Percentiles rank a stretch among this genome's conserved stretches.
Conservation (phyloP, 2,888 invertebrate species). For the Xanthia togata region DNA sequence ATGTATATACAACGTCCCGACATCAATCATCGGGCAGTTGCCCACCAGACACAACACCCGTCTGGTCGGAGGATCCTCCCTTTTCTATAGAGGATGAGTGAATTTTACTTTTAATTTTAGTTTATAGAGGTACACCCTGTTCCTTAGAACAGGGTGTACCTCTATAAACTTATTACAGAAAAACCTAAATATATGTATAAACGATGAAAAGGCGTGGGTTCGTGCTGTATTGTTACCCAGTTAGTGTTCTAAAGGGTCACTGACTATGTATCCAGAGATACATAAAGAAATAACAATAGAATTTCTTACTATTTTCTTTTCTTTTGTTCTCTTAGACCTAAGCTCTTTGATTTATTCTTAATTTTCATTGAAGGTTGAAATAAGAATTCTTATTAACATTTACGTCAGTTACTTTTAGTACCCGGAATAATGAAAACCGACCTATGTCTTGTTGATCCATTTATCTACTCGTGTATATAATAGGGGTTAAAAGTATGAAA, state of each 20-base stretch:
- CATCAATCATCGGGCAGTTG: too few relatives aligned
- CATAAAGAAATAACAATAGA: slow-evolving; percentile 2
- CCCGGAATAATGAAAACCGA: slow-evolving; percentile 28
- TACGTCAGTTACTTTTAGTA: slow-evolving; percentile 21
- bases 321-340: neutral
- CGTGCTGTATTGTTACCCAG: neutral
- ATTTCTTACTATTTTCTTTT: neutral
- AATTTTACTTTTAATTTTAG: too few relatives aligned
- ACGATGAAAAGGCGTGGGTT: neutral
- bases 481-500: too few relatives aligned
- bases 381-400: slow-evolving; percentile 28
- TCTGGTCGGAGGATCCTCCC: too few relatives aligned
- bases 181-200: neutral
- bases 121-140: too few relatives aligned
- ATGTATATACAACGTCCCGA: too few relatives aligned
- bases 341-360: slow-evolving; percentile 8
- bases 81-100: too few relatives aligned
- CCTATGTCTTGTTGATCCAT: slow-evolving; percentile 19
- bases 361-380: slow-evolving; percentile 13
- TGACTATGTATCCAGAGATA: neutral
- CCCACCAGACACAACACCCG: too few relatives aligned
- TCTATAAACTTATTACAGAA: neutral
- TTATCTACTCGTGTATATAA: too few relatives aligned
- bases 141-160: too few relatives aligned
- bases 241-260: neutral